phyloP scores from a whole-genome alignment of 2,888 invertebrate genomes.

The Nysson spinosus region DNA sequence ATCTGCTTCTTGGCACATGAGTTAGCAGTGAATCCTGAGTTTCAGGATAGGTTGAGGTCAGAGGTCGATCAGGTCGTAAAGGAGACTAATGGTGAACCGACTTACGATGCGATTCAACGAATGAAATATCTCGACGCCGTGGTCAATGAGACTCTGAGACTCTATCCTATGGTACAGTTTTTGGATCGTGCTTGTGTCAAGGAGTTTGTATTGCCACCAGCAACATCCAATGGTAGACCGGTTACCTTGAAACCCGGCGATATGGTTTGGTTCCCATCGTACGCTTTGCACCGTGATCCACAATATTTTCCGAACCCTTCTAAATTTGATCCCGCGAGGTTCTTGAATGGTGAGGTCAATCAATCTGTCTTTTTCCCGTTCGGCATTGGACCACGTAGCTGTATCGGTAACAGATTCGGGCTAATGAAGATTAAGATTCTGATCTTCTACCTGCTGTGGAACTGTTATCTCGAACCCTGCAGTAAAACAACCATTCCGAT shows the following conservation, averaged over 20 bases:
- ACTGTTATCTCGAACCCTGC: constrained; percentile 63
- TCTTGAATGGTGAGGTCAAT: constrained; percentile 52
- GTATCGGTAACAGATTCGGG: constrained; percentile 76
- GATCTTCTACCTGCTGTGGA: constrained; percentile 56
- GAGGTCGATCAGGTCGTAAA: constrained; percentile 68
- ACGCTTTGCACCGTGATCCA: constrained; percentile 71
- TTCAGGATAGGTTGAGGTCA: constrained; percentile 75
- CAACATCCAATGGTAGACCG: constrained; percentile 59
- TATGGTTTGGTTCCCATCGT: constrained; percentile 63
- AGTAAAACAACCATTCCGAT: constrained; percentile 76
- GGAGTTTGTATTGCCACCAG: constrained; percentile 65
- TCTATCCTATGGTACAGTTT: constrained; percentile 57
- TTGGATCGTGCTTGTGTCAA: constrained; percentile 69
- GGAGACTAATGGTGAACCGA: constrained; percentile 61
- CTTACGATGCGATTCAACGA: constrained; percentile 75
- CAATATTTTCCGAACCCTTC: constrained; percentile 73
- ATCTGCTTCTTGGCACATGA: constrained; percentile 61
- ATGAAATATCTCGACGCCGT: constrained; percentile 81
- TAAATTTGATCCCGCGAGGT: constrained; percentile 75
- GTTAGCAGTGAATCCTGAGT: constrained; percentile 72
- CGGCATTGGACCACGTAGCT: constrained; percentile 66
- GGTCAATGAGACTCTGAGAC: constrained; percentile 67
- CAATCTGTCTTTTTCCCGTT: constrained; percentile 57
- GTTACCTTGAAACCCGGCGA: constrained; percentile 67
- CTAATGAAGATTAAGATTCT: constrained; percentile 62